These are phyloP conservation scores for Silurus lanzhouensis DNA, from an alignment of 2,797 vertebrate species.

Conservation along the genomic window DNA sequence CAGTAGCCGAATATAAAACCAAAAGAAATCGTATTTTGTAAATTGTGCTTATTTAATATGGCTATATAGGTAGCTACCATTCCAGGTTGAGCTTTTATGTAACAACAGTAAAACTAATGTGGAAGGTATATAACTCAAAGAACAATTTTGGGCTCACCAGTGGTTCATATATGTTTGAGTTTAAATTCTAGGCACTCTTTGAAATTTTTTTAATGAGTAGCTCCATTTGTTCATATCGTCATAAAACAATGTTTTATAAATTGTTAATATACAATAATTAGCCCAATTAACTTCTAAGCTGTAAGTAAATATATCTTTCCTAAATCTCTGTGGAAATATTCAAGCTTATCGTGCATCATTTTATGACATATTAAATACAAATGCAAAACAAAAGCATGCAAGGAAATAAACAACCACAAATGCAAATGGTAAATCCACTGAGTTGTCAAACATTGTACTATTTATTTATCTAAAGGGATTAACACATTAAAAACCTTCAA, in stretches of 20 bases:
- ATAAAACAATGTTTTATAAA: not conserved
- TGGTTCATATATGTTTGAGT: too few relatives aligned
- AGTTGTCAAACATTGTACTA: not conserved
- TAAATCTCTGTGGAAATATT: not conserved
- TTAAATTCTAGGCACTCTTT: not conserved
- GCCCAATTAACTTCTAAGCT: not conserved
- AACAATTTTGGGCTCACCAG: too few relatives aligned
- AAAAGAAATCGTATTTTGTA: too few relatives aligned
- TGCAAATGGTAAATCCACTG: slow-evolving; percentile 1
- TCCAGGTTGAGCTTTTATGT: too few relatives aligned
- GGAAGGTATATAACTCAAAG: too few relatives aligned
- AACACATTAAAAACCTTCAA: not conserved
- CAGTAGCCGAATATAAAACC: too few relatives aligned
- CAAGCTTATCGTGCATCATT: too few relatives aligned
- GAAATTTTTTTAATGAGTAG: not conserved
- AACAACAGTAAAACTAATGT: too few relatives aligned
- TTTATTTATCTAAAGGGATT: not conserved
- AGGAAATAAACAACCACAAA: not conserved
- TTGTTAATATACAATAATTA: not conserved
- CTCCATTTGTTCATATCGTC: not conserved
- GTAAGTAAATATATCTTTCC: not conserved
- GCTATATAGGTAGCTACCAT: too few relatives aligned
- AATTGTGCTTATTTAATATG: too few relatives aligned
- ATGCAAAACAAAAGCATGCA: slow-evolving; percentile 21
- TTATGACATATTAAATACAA: not conserved